These are phyloP conservation scores for Peromyscus polionotus DNA, from an alignment of 2,113 vertebrate species.

Conservation along the genomic window DNA sequence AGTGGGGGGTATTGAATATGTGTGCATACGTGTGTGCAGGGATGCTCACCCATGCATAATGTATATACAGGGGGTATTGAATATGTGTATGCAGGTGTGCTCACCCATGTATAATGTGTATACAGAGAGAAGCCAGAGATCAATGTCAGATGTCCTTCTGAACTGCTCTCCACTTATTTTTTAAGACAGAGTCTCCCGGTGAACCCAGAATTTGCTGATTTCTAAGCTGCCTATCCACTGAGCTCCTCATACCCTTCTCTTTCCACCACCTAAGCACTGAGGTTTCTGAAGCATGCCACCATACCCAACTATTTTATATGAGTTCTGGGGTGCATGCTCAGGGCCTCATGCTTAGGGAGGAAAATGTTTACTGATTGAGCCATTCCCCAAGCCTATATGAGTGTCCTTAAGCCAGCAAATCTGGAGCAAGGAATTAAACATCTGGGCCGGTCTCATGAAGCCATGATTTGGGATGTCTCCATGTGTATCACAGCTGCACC, in stretches of 20 bases:
- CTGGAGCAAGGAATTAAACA: fast-evolving
- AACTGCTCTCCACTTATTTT: neutral
- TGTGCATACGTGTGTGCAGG: neutral
- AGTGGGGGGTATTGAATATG: neutral
- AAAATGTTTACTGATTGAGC: neutral
- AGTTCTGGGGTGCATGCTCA: neutral
- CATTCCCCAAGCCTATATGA: neutral
- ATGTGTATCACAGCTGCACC: neutral
- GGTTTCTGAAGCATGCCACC: neutral
- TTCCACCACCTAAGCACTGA: neutral
- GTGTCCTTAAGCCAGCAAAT: fast-evolving
- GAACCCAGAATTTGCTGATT: neutral
- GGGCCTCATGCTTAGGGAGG: neutral
- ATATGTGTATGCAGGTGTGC: neutral
- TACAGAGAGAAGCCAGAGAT: neutral
- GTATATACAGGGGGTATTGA: too few relatives aligned
- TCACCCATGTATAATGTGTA: neutral
- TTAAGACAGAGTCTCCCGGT: neutral
- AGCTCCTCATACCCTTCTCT: neutral
- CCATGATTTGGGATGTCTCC: fast-evolving
- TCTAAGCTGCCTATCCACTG: neutral
- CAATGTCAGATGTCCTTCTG: neutral
- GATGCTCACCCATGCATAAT: neutral
- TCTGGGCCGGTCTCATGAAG: fast-evolving
- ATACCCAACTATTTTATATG: neutral